Conservation (phyloP, 2,888 invertebrate species). For the Orthonevra nobilis region DNA sequence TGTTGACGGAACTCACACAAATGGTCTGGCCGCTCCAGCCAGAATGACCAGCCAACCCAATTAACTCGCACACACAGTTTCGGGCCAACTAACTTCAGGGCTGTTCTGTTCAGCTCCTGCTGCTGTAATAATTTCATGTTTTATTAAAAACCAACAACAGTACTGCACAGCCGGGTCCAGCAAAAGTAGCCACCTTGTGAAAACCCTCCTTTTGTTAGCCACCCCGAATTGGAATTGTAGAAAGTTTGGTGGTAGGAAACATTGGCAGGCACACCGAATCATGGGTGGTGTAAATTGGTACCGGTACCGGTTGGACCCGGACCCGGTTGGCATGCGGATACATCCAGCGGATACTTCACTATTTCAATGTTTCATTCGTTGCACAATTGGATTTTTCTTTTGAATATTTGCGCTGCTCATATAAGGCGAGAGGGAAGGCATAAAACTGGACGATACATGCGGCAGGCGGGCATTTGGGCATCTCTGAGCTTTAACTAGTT, state of each 20-base stretch:
- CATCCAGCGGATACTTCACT: slow-evolving; percentile 37
- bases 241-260: slow-evolving; percentile 53
- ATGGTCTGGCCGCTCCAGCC: slow-evolving; percentile 21
- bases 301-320: neutral
- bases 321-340: too few species aligned
- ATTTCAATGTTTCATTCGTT: slow-evolving; percentile 68
- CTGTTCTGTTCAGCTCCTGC: slow-evolving; percentile 28
- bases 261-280: neutral
- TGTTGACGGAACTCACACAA: slow-evolving; percentile 69
- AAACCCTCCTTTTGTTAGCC: slow-evolving; percentile 59
- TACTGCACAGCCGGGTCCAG: too few species aligned
- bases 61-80: slow-evolving; percentile 25
- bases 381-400: slow-evolving; percentile 69
- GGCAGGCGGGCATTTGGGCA: neutral
- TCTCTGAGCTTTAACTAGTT: too few species aligned
- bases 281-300: slow-evolving; percentile 12
- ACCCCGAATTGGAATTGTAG: slow-evolving; percentile 56
- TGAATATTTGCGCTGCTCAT: slow-evolving; percentile 50
- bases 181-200: slow-evolving; percentile 31
- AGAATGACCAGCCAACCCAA: slow-evolving; percentile 17
- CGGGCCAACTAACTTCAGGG: slow-evolving; percentile 46
- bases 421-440: slow-evolving; percentile 20
- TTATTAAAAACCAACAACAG: slow-evolving; percentile 64
- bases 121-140: slow-evolving; percentile 69
- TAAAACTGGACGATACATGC: neutral